Percentiles rank a stretch among this genome's conserved stretches.
Conservation (phyloP, 2,113 vertebrate genomes). For the Megaptera novaeangliae region DNA sequence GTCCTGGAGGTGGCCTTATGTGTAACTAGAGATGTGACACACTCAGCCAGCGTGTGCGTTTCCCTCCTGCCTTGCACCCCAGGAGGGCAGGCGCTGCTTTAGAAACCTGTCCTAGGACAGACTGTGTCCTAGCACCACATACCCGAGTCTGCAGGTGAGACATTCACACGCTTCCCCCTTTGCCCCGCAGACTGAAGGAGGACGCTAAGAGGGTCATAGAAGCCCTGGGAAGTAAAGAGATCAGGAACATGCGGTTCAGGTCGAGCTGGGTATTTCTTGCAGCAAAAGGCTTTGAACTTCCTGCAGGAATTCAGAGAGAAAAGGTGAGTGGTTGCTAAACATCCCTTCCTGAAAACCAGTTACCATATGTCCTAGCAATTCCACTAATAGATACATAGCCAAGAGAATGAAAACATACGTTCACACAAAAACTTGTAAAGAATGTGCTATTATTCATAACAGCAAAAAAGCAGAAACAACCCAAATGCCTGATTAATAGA, state of each 20-base stretch:
- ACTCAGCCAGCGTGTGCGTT: accelerated
- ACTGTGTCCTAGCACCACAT: accelerated
- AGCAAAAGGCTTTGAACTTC: conserved; percentile 80
- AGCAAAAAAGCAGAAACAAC: neutral
- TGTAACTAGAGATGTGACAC: neutral
- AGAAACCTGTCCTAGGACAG: neutral
- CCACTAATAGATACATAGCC: no score
- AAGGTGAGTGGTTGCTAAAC: conserved; percentile 72
- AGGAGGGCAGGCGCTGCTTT: no score
- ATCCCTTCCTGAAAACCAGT: neutral
- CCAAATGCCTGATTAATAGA: neutral
- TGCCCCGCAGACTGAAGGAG: conserved; percentile 67
- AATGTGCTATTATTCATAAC: neutral
- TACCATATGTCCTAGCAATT: neutral
- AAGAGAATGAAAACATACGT: neutral
- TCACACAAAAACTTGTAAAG: neutral
- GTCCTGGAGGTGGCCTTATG: accelerated
- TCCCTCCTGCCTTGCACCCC: accelerated
- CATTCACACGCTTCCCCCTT: neutral
- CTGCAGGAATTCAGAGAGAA: conserved; percentile 76
- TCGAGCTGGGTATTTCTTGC: conserved; percentile 84
- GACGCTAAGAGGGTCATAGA: conserved; percentile 65
- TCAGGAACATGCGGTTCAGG: conserved; percentile 78
- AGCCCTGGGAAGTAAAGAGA: conserved; percentile 81
- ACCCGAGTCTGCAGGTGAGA: accelerated